A percentile compares a stretch with the other conserved stretches of the same genome.
Evolutionary conservation across 2,888 invertebrate species (phyloP).

Genomic region (Drosophila cyrtoloma): DNA sequence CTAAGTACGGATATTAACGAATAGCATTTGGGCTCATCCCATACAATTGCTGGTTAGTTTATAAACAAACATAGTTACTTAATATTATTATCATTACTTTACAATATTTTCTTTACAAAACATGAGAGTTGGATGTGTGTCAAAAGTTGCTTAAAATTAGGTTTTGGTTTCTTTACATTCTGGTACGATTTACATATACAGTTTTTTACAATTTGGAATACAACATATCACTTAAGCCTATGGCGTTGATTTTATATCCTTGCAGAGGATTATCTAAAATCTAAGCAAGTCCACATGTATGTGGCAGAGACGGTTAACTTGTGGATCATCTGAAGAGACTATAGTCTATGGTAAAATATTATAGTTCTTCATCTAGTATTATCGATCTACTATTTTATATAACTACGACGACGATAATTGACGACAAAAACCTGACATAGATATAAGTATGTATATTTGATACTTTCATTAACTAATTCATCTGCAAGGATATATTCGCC

Average conservation of each 20-base stretch:
- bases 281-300: background rate
- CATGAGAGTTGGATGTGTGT: slow-evolving; percentile 42
- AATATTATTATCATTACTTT: slow-evolving; percentile 35
- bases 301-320: slow-evolving; percentile 4
- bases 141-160: slow-evolving; percentile 28
- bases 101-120: slow-evolving; percentile 50
- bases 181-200: slow-evolving; percentile 24
- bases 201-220: slow-evolving; percentile 32
- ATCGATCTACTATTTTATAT: background rate
- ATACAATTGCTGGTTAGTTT: slow-evolving; percentile 59
- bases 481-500: slow-evolving; percentile 10
- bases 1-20: slow-evolving; percentile 41
- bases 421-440: background rate
- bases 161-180: slow-evolving; percentile 12
- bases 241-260: slow-evolving; percentile 21
- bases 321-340: background rate
- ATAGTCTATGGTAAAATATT: background rate
- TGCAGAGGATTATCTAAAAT: slow-evolving; percentile 16
- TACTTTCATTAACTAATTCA: background rate
- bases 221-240: slow-evolving; percentile 44
- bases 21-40: slow-evolving; percentile 39
- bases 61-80: slow-evolving; percentile 44
- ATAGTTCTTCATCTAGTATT: background rate
- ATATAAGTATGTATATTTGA: background rate
- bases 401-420: background rate